Base-by-base conservation (phyloP, 2,797 vertebrate genomes). In the Pseudomugil gertrudae region DNA sequence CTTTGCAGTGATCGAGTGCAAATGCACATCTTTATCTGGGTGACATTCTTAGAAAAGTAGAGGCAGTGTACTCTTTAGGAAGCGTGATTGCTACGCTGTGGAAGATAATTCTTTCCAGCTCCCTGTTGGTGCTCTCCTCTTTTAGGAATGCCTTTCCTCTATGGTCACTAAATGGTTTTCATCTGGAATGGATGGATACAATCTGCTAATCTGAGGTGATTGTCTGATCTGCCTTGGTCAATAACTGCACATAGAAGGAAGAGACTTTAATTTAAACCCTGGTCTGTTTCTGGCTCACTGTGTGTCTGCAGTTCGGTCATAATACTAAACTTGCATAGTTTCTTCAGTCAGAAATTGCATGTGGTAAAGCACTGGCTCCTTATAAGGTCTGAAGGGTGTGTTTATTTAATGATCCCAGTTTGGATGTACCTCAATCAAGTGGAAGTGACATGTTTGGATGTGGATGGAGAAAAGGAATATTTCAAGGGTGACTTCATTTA, bases 61-160 rank as follows among this genome's bases (percentile, higher is more conserved):
- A 71, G 75, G 79, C 75, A 9, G 21, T 23, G 66, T 80, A 78
- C 32, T 73, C 68, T 74, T 60, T 70, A 59, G 67, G 71, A 35
- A 68, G 67, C 74, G 4, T 26, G 63, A 81, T 77, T 76, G 69
- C 86, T 81, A 57, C 57, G 53, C 62, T 43, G 60, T 63, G 63
- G 69, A 83, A 62, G 69, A 76, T 90, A 89, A 90, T 90, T 84
- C 78, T 90, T 92, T 92, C 90, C 90, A 92, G 84, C 74, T 87
- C 71, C 53, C 66, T 63, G 47, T 51, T 80, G 78, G 67, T 78
- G 87, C 71, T 75, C 66, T 89, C 50, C 29, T n/a, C n/a, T 52
- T 69, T 72, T 74, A 84, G 83, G 85, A 89, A 87, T 88, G 81
- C 78, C 67, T 76, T 75, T 76, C 57, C 69, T 63, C 73, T 84